phyloP scores from a whole-genome alignment of 2,888 invertebrate genomes.

The Andrena flavipes region DNA sequence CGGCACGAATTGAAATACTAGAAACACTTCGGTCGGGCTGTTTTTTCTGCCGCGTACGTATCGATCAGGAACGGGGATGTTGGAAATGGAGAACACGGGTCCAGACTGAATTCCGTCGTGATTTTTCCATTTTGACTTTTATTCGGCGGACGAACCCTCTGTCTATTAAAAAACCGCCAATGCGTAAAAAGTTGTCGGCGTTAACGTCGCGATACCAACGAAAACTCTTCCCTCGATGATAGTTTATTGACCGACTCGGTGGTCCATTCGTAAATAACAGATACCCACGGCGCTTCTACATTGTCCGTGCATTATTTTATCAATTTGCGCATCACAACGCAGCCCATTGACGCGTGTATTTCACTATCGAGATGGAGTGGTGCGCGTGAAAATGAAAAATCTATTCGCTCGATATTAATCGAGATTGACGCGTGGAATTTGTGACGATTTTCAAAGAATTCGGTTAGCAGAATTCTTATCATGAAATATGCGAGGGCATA shows the following conservation, averaged over 20 bases:
- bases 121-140: conserved; percentile 44
- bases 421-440: not conserved
- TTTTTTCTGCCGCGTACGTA: not conserved
- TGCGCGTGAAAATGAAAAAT: not conserved
- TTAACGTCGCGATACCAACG: conserved; percentile 27
- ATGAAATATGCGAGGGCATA: too few relatives aligned
- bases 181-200: conserved; percentile 23
- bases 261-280: conserved; percentile 24
- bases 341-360: too few relatives aligned
- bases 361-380: not conserved
- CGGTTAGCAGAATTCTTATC: not conserved
- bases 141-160: not conserved
- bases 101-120: conserved; percentile 15
- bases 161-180: conserved; percentile 38
- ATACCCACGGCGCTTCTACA: not conserved
- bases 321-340: conserved; percentile 12
- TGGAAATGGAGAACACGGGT: conserved; percentile 1
- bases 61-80: conserved; percentile 1
- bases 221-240: not conserved
- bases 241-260: conserved; percentile 14
- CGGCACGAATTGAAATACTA: conserved; percentile 54
- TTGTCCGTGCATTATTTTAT: conserved; percentile 18
- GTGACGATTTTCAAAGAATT: not conserved
- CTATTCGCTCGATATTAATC: not conserved
- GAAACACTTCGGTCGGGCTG: conserved; percentile 39